Evolutionary conservation across 2,888 invertebrate species (phyloP), one percentile per base, ranked within the genome.

Genomic region (Galeruca laticollis): DNA sequence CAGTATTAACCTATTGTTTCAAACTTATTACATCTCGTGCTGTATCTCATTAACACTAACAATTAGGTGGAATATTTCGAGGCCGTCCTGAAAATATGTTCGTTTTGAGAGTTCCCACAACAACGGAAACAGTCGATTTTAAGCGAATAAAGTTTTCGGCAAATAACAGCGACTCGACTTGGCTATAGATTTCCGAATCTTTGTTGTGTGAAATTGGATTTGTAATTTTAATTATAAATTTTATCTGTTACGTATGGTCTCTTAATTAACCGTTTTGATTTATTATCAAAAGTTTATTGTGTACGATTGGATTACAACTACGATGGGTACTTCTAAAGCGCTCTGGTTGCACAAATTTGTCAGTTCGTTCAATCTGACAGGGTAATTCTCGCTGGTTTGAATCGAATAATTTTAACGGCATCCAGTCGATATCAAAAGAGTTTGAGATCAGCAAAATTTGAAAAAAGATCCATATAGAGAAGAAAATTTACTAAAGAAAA

Each of bases 201-300:
- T 83, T 84, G 82, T 84, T 82, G 83, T 83, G 83, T 84, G 84
- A 84, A 84, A 84, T 84, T 84, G 84, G 83, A 84, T 84, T 82
- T 83, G 83, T 83, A 83, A 82, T 84, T 84, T 84, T 83, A 84
- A 84, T 84, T 84, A 84, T 83, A 82, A 75, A 81, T 83, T 82
- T 82, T 82, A 82, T 82, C 82, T 81, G 81, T 80, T 79, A 80
- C 82, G 81, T 81, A 81, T 82, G 82, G 77, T 77, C 81, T 80
- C 81, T 83, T 83, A 82, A 82, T 83, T 83, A 84, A 82, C 71
- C 68, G 68, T 68, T 69, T 65, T 74, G 74, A 76, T 76, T 74
- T 76, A 74, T 72, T 62, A 54, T 70, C 62, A 43, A 65, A 63
- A 70, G 63, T 69, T 70, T 70, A 72, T 70, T 71, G 73, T 72